Conservation (phyloP, 2,888 invertebrate species). For the Drosophila formosana region DNA sequence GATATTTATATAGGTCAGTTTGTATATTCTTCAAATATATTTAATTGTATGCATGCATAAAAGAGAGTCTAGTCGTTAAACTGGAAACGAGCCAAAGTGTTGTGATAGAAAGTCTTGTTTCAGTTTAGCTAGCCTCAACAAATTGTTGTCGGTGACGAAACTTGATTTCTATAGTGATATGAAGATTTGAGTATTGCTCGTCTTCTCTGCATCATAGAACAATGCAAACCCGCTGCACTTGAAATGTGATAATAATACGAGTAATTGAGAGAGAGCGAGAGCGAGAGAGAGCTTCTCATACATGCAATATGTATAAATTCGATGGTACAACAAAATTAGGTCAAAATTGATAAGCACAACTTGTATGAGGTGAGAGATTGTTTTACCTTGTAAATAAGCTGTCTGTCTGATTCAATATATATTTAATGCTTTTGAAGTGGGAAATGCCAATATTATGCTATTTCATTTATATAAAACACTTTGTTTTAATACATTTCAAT, state of each 20-base stretch:
- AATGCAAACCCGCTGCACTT: no score
- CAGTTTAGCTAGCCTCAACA: background rate
- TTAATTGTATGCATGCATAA: background rate
- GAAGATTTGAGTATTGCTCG: background rate
- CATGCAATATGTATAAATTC: background rate
- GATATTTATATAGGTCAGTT: slow-evolving; percentile 4
- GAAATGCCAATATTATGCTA: no score
- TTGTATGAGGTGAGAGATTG: background rate
- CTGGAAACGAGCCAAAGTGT: background rate
- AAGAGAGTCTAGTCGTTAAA: background rate
- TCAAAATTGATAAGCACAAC: slow-evolving; percentile 1
- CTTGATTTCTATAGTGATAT: background rate
- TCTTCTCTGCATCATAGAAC: no score
- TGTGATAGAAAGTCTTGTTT: background rate
- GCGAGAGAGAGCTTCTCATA: no score
- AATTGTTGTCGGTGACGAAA: background rate
- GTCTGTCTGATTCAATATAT: background rate
- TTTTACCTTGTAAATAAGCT: background rate
- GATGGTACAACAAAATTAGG: background rate
- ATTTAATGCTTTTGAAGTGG: background rate
- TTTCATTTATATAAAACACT: no score
- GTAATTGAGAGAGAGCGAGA: background rate
- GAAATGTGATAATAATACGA: background rate
- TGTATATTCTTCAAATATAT: background rate
- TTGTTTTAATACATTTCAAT: no score